Base-by-base conservation (phyloP, 2,113 vertebrate species). In the Hymenochirus boettgeri region DNA sequence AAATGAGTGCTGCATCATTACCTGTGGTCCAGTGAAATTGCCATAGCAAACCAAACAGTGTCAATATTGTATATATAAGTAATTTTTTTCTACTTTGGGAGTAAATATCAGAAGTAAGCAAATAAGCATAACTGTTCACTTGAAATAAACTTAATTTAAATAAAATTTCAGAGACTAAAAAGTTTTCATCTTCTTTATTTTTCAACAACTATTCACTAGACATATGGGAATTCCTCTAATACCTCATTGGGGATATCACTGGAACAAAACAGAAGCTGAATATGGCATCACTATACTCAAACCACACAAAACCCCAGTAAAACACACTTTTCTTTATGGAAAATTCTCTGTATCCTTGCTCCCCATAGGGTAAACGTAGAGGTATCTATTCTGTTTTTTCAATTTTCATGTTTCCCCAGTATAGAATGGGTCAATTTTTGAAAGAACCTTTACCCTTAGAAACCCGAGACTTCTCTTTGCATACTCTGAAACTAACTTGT, bases 361-460 rank as follows among this genome's bases (percentile, higher is more conserved):
- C 39, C 39, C 17, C n/a, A 42, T 42, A 42, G 39, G 39, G 5
- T 17, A n/a, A n/a, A 13, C 15, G 15, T 42, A 13, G n/a, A 15
- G 13, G 17, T n/a, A 42, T 42, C 13, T 42, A 5, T 15, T 42
- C 39, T 42, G 39, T n/a, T 42, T 42, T 18, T 42, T 42, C 24
- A 53, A n/a, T 25, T 53, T 63, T 35, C 24, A 54, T 18, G 35
- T 65, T 47, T 11, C 19, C 21, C 46, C 47, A 42, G 48, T 24
- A 60, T 24, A 24, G 19, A 69, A 45, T 21, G 47, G 35, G 35
- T 69, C 46, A 25, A 17, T 27, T 64, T 31, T 29, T 47, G 29
- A 17, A 51, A 66, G 64, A 65, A 66, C 64, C 59, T 66, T 66
- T 66, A 26, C 64, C 55, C 64, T 52, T 7, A 51, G 64, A 58